Percentiles rank a stretch among this genome's conserved stretches.
phyloP scores from a whole-genome alignment of 1,140 invertebrate species.

The Drosophila malerkotliana region DNA sequence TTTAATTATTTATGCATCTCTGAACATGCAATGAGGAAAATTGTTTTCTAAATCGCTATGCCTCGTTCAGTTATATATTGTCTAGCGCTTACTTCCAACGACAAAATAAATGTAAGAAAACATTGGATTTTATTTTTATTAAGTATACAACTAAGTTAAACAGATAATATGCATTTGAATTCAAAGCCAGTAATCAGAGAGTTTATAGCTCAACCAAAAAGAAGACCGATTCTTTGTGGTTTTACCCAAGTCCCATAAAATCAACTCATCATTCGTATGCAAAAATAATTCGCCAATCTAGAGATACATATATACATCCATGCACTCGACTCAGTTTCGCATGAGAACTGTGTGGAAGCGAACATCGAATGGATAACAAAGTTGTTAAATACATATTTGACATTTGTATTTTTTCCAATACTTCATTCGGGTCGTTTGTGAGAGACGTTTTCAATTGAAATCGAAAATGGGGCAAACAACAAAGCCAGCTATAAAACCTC shows the following conservation, averaged over 20 bases:
- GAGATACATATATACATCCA: constrained; percentile 1
- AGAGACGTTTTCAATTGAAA: constrained; percentile 21
- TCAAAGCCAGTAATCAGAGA: neutral
- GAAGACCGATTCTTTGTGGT: constrained; percentile 4
- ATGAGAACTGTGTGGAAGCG: constrained; percentile 6
- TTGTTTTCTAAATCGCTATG: constrained; percentile 63
- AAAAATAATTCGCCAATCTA: neutral
- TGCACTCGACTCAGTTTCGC: constrained; percentile 26
- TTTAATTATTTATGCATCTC: constrained; percentile 72
- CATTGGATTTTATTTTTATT: neutral
- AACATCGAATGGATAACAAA: constrained; percentile 19
- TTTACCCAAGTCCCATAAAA: constrained; percentile 4
- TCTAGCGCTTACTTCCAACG: constrained; percentile 8
- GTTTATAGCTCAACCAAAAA: constrained; percentile 11
- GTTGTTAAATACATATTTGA: constrained; percentile 42
- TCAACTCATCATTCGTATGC: constrained; percentile 10
- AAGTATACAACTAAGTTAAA: neutral
- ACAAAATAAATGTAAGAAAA: neutral
- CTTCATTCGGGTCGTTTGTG: constrained; percentile 28
- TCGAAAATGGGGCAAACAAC: constrained; percentile 24
- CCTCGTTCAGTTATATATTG: neutral
- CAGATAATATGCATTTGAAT: neutral
- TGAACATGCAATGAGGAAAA: constrained; percentile 64
- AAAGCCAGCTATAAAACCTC: constrained; percentile 14
- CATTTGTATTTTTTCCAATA: constrained; percentile 19